Conservation (phyloP, 2,113 vertebrate genomes). For the Pluvianellus socialis region DNA sequence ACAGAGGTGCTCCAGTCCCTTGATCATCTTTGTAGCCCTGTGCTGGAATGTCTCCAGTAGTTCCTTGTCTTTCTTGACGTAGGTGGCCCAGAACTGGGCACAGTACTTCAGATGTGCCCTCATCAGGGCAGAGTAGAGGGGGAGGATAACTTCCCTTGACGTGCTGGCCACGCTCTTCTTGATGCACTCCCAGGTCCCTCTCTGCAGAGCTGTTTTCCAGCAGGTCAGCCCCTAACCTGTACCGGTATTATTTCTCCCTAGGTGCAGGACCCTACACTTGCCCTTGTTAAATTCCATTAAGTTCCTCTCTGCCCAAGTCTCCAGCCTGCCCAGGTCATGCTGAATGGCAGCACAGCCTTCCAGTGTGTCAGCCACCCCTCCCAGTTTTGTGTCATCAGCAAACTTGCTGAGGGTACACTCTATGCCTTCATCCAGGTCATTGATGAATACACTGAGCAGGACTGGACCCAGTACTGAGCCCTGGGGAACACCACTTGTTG, state of each 20-base stretch:
- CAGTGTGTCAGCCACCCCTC: not conserved
- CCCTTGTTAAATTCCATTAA: not conserved
- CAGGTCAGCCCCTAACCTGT: not conserved
- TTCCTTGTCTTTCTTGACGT: not conserved
- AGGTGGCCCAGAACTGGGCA: not conserved
- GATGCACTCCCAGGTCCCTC: not conserved
- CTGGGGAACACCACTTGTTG: not conserved
- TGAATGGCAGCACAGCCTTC: not conserved
- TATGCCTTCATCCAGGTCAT: not conserved
- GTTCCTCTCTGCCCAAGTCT: not conserved
- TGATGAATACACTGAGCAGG: not conserved
- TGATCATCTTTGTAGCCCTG: not conserved
- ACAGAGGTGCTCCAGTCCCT: not conserved
- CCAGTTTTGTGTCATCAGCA: not conserved
- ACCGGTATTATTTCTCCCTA: not conserved
- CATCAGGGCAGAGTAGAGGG: not conserved
- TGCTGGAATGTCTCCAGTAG: not conserved
- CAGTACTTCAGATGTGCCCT: not conserved
- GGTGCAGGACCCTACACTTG: not conserved
- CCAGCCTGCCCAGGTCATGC: not conserved
- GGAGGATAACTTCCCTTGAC: not conserved
- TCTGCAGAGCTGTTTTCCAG: not conserved
- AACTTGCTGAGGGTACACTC: not conserved
- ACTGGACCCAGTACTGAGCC: not conserved
- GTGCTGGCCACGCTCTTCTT: not conserved